Evolutionary conservation across 2,113 vertebrate genomes (phyloP), one percentile per base, ranked within the genome.

Genomic region (Corvus cornix): DNA sequence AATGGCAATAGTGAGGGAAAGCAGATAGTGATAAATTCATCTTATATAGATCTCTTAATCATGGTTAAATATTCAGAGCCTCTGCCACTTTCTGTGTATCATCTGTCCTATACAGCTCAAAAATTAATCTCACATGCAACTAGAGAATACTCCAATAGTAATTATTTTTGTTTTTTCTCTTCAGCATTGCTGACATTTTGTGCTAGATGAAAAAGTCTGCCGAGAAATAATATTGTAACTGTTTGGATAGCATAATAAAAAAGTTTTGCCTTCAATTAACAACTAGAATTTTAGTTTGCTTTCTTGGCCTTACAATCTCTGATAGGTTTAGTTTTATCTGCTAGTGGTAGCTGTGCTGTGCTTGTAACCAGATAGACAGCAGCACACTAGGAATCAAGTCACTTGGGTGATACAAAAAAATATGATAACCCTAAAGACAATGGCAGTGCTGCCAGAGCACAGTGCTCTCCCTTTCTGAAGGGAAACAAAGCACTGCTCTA

Each of bases 21-120:
- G 31, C 16, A 68, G 60, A 90, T 62, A 87, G 31, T 67, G 81
- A 64, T 60, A 95, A 92, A 96, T 83, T 90, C 9, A 33, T 64
- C 43, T 84, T 64, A 70, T 33, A 67, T 23, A 39, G 28, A 85
- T 93, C 68, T 93, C 87, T 97, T 95, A 91, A 97, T 96, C 70
- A 77, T 70, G 39, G 26, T 79, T 95, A 95, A 96, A 95, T 62
- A 89, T 91, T 95, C 68, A 87, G 15, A 59, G 8, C 5, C 52
- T 72, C 20, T 91, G 27, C 17, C 16, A 24, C 67, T 88, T 96
- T 95, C n/a, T 87, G 59, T 63, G 4, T 66, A 56, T 81, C 49
- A 73, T 56, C 43, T 51, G 44, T 58, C 68, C 39, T 81, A 27
- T 19, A 43, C 27, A 89, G 62, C 93, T 51, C 33, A 18, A 77